phyloP scores from a whole-genome alignment of 2,797 vertebrate genomes.

The Mormyrus hasselquistii region DNA sequence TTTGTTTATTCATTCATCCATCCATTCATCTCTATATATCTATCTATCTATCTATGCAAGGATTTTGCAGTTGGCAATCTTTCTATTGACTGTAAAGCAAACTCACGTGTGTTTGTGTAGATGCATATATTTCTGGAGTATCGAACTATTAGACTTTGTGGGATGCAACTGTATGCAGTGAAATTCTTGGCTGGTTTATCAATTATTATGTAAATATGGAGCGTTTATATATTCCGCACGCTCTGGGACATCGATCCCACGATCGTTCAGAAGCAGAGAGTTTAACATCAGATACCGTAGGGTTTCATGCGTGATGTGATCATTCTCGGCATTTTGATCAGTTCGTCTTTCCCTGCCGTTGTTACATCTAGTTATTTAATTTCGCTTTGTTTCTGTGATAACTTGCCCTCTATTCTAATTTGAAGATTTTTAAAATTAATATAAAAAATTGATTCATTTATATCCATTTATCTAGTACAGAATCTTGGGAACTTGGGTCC shows the following conservation, averaged over 20 bases:
- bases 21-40: not conserved
- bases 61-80: not conserved
- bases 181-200: not conserved
- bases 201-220: not conserved
- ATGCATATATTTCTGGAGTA: not conserved
- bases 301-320: not conserved
- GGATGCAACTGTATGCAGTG: not conserved
- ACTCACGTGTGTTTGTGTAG: not conserved
- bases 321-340: not conserved
- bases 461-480: not conserved
- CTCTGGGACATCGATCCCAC: not conserved
- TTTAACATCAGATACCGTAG: not conserved
- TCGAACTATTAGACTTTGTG: not conserved
- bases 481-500: not conserved
- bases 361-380: not conserved
- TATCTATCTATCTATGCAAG: not conserved
- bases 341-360: not conserved
- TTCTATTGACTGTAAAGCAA: conserved; percentile 8
- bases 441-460: not conserved
- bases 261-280: not conserved
- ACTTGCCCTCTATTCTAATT: not conserved
- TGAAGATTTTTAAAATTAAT: not conserved
- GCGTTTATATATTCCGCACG: not conserved
- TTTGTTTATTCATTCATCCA: not conserved
- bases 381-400: not conserved